These are phyloP conservation scores for Archilochus colubris DNA, from an alignment of 2,113 vertebrate genomes.

Conservation along the genomic window DNA sequence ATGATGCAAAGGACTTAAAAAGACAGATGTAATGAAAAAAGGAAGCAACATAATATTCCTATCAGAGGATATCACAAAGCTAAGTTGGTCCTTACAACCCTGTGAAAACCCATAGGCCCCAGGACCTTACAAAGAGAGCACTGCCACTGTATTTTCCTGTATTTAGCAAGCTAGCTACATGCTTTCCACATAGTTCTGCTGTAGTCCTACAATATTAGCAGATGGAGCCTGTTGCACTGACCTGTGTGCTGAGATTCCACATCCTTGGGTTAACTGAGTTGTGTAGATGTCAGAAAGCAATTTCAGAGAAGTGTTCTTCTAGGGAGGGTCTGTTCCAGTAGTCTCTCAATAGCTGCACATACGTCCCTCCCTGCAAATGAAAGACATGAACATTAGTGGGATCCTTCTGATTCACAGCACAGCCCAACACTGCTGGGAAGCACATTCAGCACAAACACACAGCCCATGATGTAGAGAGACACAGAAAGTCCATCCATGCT, in stretches of 20 bases:
- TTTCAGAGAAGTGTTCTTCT: not conserved
- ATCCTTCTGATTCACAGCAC: not conserved
- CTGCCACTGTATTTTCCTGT: not conserved
- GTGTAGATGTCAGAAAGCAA: not conserved
- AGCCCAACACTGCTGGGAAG: rapidly evolving
- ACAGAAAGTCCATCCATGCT: not conserved
- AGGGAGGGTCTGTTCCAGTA: not conserved
- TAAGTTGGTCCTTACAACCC: not conserved
- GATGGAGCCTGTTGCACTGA: not conserved
- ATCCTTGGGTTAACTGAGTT: not conserved
- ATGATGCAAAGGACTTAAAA: not conserved
- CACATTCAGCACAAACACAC: not conserved
- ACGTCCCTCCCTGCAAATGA: not conserved
- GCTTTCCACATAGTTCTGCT: not conserved
- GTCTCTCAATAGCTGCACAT: not conserved
- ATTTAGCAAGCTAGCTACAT: not conserved
- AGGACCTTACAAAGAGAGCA: rapidly evolving
- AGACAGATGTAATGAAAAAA: not conserved
- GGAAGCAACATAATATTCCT: not conserved
- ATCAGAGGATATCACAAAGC: not conserved
- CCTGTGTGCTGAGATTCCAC: not conserved
- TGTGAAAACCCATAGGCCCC: not conserved
- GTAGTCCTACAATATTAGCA: not conserved
- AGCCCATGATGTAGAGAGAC: not conserved
- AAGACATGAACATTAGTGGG: not conserved